Evolutionary conservation across 2,113 vertebrate species (phyloP).

Genomic region (Benitochromis conjunctus): DNA sequence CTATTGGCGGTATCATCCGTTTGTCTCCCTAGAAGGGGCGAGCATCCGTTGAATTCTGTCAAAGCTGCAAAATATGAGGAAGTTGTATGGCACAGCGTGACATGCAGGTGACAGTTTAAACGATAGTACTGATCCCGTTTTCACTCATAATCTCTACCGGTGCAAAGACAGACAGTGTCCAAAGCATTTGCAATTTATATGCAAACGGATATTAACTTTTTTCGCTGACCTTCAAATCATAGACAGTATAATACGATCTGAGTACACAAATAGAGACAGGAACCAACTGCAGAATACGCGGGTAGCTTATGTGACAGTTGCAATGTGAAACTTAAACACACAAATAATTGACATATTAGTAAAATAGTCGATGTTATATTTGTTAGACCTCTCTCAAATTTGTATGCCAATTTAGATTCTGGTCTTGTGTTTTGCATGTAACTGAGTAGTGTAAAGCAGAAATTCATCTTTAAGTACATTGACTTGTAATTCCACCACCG

Average conservation of each 20-base stretch:
- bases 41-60: constrained; percentile 35
- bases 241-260: background rate
- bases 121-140: background rate
- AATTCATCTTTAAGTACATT: background rate
- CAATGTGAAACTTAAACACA: background rate
- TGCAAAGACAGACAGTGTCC: background rate
- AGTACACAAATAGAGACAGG: background rate
- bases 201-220: background rate
- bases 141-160: background rate
- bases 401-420: background rate
- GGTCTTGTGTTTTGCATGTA: background rate
- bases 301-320: background rate
- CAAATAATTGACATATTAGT: background rate
- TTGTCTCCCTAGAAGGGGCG: constrained; percentile 16
- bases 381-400: background rate
- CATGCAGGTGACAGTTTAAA: constrained; percentile 26
- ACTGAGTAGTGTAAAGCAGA: background rate
- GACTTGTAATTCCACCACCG: background rate
- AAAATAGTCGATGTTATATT: background rate
- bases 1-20: constrained; percentile 27
- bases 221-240: background rate
- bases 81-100: constrained; percentile 62
- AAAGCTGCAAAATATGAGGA: constrained; percentile 68
- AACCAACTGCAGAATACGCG: background rate
- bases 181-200: background rate